Conservation (phyloP, 2,113 vertebrate genomes). For the Mellivora capensis region DNA sequence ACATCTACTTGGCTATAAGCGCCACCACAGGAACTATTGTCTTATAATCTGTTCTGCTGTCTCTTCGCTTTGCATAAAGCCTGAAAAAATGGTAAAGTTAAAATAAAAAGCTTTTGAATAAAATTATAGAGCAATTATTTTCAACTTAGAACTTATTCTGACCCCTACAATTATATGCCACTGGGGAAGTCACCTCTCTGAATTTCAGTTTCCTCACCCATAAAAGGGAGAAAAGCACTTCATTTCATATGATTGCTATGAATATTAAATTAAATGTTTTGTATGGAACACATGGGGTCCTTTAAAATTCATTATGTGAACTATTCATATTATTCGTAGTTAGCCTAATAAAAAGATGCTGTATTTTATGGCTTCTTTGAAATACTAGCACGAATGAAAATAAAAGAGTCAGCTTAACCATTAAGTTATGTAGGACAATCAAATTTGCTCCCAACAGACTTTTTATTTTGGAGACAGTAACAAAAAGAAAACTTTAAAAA, state of each 20-base stretch:
- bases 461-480: neutral
- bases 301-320: neutral
- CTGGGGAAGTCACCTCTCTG: neutral
- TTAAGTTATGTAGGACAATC: neutral
- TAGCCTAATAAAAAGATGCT: neutral
- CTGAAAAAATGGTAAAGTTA: neutral
- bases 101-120: neutral
- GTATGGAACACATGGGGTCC: neutral
- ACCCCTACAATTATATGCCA: neutral
- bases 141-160: neutral
- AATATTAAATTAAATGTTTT: constrained; percentile 17
- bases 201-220: neutral
- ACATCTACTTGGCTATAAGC: neutral
- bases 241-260: neutral
- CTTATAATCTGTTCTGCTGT: neutral
- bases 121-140: neutral
- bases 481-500: neutral
- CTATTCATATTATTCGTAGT: neutral
- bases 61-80: neutral
- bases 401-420: neutral
- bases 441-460: neutral
- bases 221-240: neutral
- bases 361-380: neutral
- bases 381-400: neutral
- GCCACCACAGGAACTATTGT: neutral